Evolutionary conservation across 1,140 invertebrate genomes (phyloP).

Genomic region (Paralvinella palmiformis): DNA sequence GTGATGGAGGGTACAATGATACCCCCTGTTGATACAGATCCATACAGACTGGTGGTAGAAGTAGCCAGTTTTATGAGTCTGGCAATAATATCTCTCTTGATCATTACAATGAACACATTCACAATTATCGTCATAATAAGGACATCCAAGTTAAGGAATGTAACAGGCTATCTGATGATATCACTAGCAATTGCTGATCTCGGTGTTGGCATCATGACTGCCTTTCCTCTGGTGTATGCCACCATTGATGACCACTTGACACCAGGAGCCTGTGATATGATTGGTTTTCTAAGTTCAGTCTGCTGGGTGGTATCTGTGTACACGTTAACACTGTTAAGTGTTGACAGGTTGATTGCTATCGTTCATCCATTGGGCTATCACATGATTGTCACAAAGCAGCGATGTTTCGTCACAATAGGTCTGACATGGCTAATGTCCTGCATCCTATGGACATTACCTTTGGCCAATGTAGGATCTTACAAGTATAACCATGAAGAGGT

Average conservation of each 20-base stretch:
- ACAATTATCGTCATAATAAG: neutral
- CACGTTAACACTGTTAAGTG: neutral
- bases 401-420: neutral
- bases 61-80: too few relatives aligned
- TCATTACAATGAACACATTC: neutral
- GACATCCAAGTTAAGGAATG: neutral
- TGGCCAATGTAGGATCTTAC: neutral
- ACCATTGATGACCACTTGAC: neutral
- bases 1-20: too few relatives aligned
- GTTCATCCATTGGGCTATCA: neutral
- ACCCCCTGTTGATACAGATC: too few relatives aligned
- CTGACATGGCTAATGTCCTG: neutral
- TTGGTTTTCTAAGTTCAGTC: neutral
- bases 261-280: neutral
- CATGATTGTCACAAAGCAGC: neutral
- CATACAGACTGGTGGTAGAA: too few relatives aligned
- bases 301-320: neutral
- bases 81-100: too few relatives aligned
- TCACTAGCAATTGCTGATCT: neutral
- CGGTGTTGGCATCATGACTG: neutral
- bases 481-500: slow-evolving; percentile 3
- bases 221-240: neutral
- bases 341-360: neutral
- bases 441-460: neutral
- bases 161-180: neutral